These are phyloP conservation scores for Automeris io DNA, from an alignment of 2,888 invertebrate species.

Conservation along the genomic window DNA sequence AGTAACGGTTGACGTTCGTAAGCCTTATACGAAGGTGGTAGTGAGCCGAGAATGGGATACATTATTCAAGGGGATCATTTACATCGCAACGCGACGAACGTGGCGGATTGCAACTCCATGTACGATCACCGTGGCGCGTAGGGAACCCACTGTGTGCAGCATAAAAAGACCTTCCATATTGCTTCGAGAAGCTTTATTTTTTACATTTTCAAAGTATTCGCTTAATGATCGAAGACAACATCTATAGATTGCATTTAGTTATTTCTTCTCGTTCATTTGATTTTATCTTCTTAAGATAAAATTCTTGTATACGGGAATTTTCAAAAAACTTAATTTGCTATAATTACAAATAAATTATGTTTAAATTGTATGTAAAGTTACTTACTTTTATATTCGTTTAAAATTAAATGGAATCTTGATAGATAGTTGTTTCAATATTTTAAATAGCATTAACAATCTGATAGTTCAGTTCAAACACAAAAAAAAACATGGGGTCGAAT, in stretches of 20 bases:
- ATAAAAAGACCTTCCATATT: conserved; percentile 64
- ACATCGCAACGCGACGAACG: conserved; percentile 62
- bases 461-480: too few relatives aligned
- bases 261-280: too few relatives aligned
- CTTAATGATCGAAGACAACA: conserved; percentile 51
- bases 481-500: too few relatives aligned
- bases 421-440: too few relatives aligned
- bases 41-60: conserved; percentile 67
- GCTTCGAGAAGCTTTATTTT: conserved; percentile 56
- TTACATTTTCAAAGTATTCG: conserved; percentile 48
- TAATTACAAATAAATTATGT: not conserved
- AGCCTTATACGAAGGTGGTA: conserved; percentile 61
- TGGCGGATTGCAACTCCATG: conserved; percentile 62
- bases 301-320: conserved; percentile 15
- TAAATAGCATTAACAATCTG: too few relatives aligned
- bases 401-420: too few relatives aligned
- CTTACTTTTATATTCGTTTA: too few relatives aligned
- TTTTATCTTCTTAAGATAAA: too few relatives aligned
- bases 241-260: conserved; percentile 45
- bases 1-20: conserved; percentile 64
- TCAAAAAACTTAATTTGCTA: conserved; percentile 2
- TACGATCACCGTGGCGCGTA: conserved; percentile 54
- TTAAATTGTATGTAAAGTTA: too few relatives aligned
- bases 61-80: conserved; percentile 75
- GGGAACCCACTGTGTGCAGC: conserved; percentile 51